A percentile compares a stretch with the other conserved stretches of the same genome.
phyloP scores from a whole-genome alignment of 2,888 invertebrate species.

The Drosophila paramelanica region DNA sequence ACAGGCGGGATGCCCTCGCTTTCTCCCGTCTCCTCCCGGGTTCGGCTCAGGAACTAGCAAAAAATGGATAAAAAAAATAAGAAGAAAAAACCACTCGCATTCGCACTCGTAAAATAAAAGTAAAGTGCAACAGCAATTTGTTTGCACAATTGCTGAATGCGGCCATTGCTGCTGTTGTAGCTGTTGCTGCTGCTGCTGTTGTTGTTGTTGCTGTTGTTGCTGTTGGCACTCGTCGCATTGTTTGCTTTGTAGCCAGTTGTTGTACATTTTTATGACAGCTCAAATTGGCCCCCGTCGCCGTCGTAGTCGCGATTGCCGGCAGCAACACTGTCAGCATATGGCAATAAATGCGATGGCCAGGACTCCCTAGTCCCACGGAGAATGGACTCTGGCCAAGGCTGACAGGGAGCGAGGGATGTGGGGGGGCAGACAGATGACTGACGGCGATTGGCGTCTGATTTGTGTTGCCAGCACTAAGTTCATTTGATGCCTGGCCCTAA shows the following conservation, averaged over 20 bases:
- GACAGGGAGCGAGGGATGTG: not conserved
- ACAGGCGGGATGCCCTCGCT: constrained; percentile 62
- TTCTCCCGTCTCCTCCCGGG: constrained; percentile 28
- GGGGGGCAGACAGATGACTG: constrained; percentile 44
- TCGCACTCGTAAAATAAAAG: constrained; percentile 80
- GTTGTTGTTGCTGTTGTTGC: constrained; percentile 54
- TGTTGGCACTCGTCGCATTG: constrained; percentile 79
- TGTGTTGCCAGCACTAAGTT: constrained; percentile 59
- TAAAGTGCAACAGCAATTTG: constrained; percentile 81
- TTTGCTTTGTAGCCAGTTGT: constrained; percentile 79
- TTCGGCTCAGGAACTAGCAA: constrained; percentile 39
- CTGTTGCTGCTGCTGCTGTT: constrained; percentile 39
- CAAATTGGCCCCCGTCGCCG: constrained; percentile 78
- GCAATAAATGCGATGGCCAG: constrained; percentile 69
- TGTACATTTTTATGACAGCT: constrained; percentile 80
- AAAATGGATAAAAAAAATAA: constrained; percentile 16
- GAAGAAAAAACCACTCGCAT: constrained; percentile 56
- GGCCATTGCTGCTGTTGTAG: constrained; percentile 62
- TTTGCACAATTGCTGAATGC: constrained; percentile 79
- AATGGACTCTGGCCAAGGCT: constrained; percentile 11
- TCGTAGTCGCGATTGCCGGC: constrained; percentile 55
- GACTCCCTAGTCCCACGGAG: constrained; percentile 21
- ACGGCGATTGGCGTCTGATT: constrained; percentile 72
- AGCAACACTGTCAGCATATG: constrained; percentile 80
- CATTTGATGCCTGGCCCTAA: constrained; percentile 56